A percentile compares a stretch with the other conserved stretches of the same genome.
phyloP scores from a whole-genome alignment of 2,888 invertebrate genomes.

The Alsophila aescularia region DNA sequence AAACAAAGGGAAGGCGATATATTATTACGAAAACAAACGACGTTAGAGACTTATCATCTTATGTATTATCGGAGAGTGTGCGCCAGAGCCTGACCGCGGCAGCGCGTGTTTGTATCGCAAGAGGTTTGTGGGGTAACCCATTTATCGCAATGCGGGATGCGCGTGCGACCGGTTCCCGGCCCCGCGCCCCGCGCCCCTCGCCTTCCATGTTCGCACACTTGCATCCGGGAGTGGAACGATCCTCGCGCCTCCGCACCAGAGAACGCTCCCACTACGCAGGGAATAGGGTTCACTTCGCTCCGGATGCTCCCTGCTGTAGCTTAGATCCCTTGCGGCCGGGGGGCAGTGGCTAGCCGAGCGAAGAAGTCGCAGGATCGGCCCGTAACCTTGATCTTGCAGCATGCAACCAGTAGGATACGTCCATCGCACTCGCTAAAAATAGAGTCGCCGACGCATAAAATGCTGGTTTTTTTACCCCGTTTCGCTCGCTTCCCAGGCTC shows the following conservation, averaged over 20 bases:
- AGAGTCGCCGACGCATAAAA: slow-evolving; percentile 71
- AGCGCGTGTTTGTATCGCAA: slow-evolving; percentile 72
- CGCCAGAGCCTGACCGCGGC: slow-evolving; percentile 38
- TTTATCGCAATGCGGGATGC: slow-evolving; percentile 70
- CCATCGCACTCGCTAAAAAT: slow-evolving; percentile 74
- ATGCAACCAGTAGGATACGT: slow-evolving; percentile 75
- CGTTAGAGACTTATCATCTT: slow-evolving; percentile 35
- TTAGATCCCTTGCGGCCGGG: slow-evolving; percentile 52
- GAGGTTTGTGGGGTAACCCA: slow-evolving; percentile 84
- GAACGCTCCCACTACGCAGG: slow-evolving; percentile 37
- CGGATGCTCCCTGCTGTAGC: slow-evolving; percentile 32
- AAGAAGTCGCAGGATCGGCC: slow-evolving; percentile 64
- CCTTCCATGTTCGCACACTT: slow-evolving; percentile 54
- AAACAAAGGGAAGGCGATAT: slow-evolving; percentile 16
- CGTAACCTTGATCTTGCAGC: slow-evolving; percentile 80
- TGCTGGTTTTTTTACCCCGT: slow-evolving; percentile 68
- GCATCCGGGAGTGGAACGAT: slow-evolving; percentile 70
- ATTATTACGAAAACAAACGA: slow-evolving; percentile 9
- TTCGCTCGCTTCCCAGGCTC: slow-evolving; percentile 71
- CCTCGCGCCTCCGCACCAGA: slow-evolving; percentile 38
- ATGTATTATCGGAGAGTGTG: slow-evolving; percentile 33
- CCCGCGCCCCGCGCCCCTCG: slow-evolving; percentile 35
- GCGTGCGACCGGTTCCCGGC: slow-evolving; percentile 66
- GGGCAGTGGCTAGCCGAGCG: slow-evolving; percentile 59
- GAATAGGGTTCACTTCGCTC: slow-evolving; percentile 48